phyloP scores from a whole-genome alignment of 1,140 invertebrate genomes.

The Apocrypta bakeri region DNA sequence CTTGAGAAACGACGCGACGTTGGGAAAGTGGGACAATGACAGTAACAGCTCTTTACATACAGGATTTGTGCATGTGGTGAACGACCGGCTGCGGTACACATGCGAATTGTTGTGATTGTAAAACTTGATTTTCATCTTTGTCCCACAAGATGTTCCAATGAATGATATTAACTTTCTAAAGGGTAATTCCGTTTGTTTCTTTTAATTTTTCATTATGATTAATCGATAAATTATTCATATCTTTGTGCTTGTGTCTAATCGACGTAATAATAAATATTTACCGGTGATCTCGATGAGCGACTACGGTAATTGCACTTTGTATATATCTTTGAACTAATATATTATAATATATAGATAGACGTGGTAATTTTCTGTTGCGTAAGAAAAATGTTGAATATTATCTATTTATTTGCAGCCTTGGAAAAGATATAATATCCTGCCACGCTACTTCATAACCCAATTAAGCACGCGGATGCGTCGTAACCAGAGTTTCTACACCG shows the following conservation, averaged over 20 bases:
- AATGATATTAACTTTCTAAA: too few relatives aligned
- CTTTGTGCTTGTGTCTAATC: too few relatives aligned
- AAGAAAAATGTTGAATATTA: not conserved
- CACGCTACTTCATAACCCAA: not conserved
- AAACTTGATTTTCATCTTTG: not conserved
- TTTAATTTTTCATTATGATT: too few relatives aligned
- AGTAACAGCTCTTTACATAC: not conserved
- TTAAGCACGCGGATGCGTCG: not conserved
- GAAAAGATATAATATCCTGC: not conserved
- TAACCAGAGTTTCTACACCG: not conserved
- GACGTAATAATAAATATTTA: too few relatives aligned
- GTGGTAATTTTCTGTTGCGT: not conserved
- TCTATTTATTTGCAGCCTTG: not conserved
- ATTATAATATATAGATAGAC: not conserved
- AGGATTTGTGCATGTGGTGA: not conserved
- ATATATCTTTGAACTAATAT: too few relatives aligned
- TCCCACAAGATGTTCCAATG: not conserved
- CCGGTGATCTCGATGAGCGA: too few relatives aligned
- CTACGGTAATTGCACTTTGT: too few relatives aligned
- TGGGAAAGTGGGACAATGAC: constrained; percentile 31
- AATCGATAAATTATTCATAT: too few relatives aligned
- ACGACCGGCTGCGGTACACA: not conserved
- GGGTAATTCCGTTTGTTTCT: too few relatives aligned
- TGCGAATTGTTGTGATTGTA: not conserved
- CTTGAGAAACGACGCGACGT: not conserved